Evolutionary conservation across 1,140 invertebrate genomes (phyloP).

Genomic region (Drosophila virilis): DNA sequence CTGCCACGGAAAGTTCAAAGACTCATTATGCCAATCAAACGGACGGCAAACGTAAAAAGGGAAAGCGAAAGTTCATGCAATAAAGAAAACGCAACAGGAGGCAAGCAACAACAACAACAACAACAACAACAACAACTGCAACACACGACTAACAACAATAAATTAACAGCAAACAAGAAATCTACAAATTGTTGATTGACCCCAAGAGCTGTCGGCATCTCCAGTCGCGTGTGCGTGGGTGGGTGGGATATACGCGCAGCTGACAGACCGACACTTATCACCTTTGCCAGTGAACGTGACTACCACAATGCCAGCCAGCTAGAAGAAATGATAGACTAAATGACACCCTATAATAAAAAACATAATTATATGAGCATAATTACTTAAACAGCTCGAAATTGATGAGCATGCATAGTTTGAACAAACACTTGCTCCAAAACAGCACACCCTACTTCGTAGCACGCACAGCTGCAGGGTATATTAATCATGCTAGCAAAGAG

Average conservation of each 20-base stretch:
- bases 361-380: not conserved
- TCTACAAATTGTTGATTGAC: conserved; percentile 60
- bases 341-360: conserved; percentile 6
- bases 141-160: conserved; percentile 22
- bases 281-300: conserved; percentile 67
- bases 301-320: conserved; percentile 17
- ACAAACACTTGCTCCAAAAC: not conserved
- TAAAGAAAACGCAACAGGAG: conserved; percentile 63
- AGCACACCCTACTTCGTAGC: not conserved
- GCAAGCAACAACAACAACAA: conserved; percentile 31
- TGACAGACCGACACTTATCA: conserved; percentile 62
- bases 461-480: conserved; percentile 6
- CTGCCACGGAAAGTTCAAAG: conserved; percentile 53
- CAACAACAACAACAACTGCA: conserved; percentile 22
- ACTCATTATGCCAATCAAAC: conserved; percentile 62
- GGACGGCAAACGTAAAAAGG: conserved; percentile 51
- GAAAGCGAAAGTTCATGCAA: conserved; percentile 72
- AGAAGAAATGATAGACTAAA: not conserved
- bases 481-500: conserved; percentile 10
- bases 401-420: no score
- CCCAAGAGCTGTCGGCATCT: conserved; percentile 51
- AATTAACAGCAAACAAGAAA: conserved; percentile 38
- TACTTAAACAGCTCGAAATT: not conserved
- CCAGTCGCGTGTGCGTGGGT: conserved; percentile 53
- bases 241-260: conserved; percentile 36